Conservation (phyloP, 2,888 invertebrate genomes). For the Adelphocoris suturalis region DNA sequence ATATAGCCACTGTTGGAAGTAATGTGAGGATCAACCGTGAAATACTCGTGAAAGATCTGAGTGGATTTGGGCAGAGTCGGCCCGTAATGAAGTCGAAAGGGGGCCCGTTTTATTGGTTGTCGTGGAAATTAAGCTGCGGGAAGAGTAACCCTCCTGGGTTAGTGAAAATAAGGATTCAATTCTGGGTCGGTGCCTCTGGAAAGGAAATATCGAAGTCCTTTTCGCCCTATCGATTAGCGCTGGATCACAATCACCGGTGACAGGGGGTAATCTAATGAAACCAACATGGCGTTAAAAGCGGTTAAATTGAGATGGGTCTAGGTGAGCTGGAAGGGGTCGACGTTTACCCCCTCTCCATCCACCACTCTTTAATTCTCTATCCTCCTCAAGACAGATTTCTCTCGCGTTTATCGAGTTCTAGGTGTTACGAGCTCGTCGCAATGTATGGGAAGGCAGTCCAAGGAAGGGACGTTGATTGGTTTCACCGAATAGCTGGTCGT, state of each 20-base stretch:
- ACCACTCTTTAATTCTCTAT: background rate
- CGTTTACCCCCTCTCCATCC: background rate
- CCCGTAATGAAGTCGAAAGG: slow-evolving; percentile 41
- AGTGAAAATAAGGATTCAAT: slow-evolving; percentile 68
- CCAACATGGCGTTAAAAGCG: slow-evolving; percentile 67
- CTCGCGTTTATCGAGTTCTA: background rate
- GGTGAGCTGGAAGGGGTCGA: background rate
- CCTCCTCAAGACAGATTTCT: background rate
- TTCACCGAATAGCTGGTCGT: no score
- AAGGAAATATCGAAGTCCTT: slow-evolving; percentile 68
- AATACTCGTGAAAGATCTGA: slow-evolving; percentile 44
- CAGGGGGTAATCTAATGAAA: slow-evolving; percentile 70
- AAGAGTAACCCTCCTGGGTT: slow-evolving; percentile 50
- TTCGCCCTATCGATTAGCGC: slow-evolving; percentile 68
- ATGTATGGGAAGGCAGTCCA: no score
- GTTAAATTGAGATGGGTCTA: slow-evolving; percentile 40
- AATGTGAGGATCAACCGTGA: slow-evolving; percentile 32
- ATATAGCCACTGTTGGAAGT: slow-evolving; percentile 23
- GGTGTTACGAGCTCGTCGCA: background rate
- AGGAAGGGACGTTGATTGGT: no score
- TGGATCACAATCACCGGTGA: slow-evolving; percentile 70
- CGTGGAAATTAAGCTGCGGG: slow-evolving; percentile 66
- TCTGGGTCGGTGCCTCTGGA: slow-evolving; percentile 21
- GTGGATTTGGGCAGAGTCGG: slow-evolving; percentile 43
- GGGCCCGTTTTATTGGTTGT: slow-evolving; percentile 65